Evolutionary conservation across 2,888 invertebrate species (phyloP), one percentile per base, ranked within the genome.

Genomic region (Protodeltote pygarga): DNA sequence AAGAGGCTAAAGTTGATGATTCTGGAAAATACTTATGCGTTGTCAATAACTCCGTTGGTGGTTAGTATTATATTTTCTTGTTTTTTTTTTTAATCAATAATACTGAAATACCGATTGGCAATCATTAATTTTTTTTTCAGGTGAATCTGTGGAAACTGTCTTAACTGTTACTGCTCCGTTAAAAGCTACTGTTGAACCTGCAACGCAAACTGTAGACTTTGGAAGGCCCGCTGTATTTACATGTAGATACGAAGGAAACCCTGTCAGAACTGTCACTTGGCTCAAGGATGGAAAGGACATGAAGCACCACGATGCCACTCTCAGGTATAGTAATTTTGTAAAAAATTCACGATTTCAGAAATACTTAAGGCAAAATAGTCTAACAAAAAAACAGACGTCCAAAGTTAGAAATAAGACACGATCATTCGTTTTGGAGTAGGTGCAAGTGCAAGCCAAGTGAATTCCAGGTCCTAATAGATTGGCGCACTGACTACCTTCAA

Each of bases 1-100:
- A 96, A 61, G 97, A 97, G 79, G 97, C 98, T 8, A 95, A 96
- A 73, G 97, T 98, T 25, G 96, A 96, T 74, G 98, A 99, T 86
- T 97, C 97, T 57, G 98, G 98, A 73, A 97, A 97, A 89, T 99
- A 98, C 82, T 90, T 97, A 53, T 98, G 98, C 83, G 97, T 98
- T 57, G 98, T 98, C 0, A 98, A 97, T 80, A 99, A 99, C 83
- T 97, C 97, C 0, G 97, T 98, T 31, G 98, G 98, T 20, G 95
- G 92, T 92, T 55, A 79, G 86, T 71, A 45, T 42, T 17, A 17
- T 15, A 20, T 4, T n/a, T n/a, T n/a, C n/a, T n/a, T n/a, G n/a
- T n/a, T n/a, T n/a, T n/a, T n/a, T n/a, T n/a, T n/a, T n/a, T n/a
- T n/a, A n/a, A n/a, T n/a, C n/a, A n/a, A n/a, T n/a, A n/a, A n/a